Percentiles rank a stretch among this genome's conserved stretches.
phyloP scores from a whole-genome alignment of 2,888 invertebrate species.

The Volucella bombylans region DNA sequence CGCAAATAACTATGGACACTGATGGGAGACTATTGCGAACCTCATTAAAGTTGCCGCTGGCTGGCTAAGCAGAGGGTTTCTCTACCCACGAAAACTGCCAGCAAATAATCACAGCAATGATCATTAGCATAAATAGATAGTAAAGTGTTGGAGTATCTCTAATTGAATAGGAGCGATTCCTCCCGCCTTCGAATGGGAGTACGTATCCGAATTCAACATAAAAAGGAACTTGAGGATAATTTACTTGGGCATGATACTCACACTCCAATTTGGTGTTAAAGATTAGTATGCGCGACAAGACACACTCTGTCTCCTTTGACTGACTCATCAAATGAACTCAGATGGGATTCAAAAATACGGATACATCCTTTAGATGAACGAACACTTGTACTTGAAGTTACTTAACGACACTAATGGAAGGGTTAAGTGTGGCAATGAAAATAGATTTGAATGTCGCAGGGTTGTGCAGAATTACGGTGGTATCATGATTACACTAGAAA shows the following conservation, averaged over 20 bases:
- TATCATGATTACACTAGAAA: conserved; percentile 60
- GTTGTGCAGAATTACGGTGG: conserved; percentile 38
- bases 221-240: conserved; percentile 59
- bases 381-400: conserved; percentile 44
- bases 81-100: conserved; percentile 33
- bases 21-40: conserved; percentile 25
- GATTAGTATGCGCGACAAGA: conserved; percentile 54
- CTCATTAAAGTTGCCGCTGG: conserved; percentile 38
- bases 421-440: conserved; percentile 66
- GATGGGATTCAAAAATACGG: conserved; percentile 50
- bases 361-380: conserved; percentile 34
- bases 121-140: conserved; percentile 71
- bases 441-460: conserved; percentile 25
- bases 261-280: conserved; percentile 20
- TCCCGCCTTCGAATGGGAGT: neutral
- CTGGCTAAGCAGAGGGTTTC: conserved; percentile 5
- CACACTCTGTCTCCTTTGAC: conserved; percentile 25
- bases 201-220: conserved; percentile 17
- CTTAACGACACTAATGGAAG: conserved; percentile 56
- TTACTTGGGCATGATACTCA: conserved; percentile 45
- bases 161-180: conserved; percentile 65
- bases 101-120: conserved; percentile 72
- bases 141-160: conserved; percentile 60
- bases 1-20: conserved; percentile 16
- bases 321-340: conserved; percentile 55